Evolutionary conservation across 2,113 vertebrate genomes (phyloP).

Genomic region (Raja brachyura): DNA sequence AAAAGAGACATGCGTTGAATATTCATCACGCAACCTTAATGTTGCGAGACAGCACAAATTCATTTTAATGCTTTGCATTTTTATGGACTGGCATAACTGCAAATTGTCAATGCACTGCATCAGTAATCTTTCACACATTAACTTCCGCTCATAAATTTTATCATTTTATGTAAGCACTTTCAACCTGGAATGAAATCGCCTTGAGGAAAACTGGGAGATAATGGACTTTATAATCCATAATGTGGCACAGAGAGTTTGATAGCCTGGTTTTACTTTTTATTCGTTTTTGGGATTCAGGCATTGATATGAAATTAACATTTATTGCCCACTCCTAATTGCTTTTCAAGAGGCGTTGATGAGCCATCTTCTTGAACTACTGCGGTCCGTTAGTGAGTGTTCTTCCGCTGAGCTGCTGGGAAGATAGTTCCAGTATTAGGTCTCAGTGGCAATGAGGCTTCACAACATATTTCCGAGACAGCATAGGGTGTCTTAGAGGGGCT

Average conservation of each 20-base stretch:
- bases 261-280: background rate
- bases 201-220: background rate
- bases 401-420: too few relatives aligned
- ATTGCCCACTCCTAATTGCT: too few relatives aligned
- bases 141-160: constrained; percentile 13
- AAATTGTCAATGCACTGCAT: background rate
- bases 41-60: background rate
- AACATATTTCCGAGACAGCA: too few relatives aligned
- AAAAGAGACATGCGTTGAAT: background rate
- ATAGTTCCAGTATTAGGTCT: too few relatives aligned
- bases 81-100: constrained; percentile 16
- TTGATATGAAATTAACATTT: too few relatives aligned
- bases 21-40: background rate
- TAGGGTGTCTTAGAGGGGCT: too few relatives aligned
- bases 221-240: background rate
- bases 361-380: too few relatives aligned
- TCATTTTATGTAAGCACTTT: background rate
- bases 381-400: too few relatives aligned
- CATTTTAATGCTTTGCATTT: constrained; percentile 18
- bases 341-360: too few relatives aligned
- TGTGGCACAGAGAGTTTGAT: background rate
- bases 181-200: background rate
- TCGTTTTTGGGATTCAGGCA: too few relatives aligned
- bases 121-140: constrained; percentile 23
- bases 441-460: too few relatives aligned